phyloP scores from a whole-genome alignment of 2,888 invertebrate genomes.

The Agriopis leucophaearia region DNA sequence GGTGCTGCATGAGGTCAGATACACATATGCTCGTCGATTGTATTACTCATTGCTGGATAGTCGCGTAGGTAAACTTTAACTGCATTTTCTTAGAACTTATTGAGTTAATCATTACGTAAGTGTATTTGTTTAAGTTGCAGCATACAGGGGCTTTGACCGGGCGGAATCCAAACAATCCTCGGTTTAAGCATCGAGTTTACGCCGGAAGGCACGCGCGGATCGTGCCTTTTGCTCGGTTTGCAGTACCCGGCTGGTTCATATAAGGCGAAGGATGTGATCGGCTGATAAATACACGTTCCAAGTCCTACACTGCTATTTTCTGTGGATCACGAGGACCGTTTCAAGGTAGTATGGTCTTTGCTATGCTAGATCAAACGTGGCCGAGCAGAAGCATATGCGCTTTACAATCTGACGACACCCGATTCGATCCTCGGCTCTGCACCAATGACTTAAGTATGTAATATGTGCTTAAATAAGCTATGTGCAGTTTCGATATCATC shows the following conservation, averaged over 20 bases:
- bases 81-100: conserved; percentile 9
- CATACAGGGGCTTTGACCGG: conserved; percentile 29
- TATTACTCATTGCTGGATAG: neutral
- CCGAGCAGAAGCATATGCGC: no score
- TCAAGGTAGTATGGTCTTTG: conserved; percentile 9
- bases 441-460: no score
- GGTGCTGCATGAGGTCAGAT: neutral
- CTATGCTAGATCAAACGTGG: neutral
- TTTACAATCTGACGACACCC: no score
- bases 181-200: conserved; percentile 54
- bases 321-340: neutral
- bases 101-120: conserved; percentile 20
- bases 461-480: no score
- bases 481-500: no score
- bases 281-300: conserved; percentile 13
- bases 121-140: conserved; percentile 21
- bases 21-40: neutral
- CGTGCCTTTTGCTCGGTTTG: conserved; percentile 54
- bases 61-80: neutral
- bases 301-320: neutral
- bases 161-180: conserved; percentile 65
- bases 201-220: conserved; percentile 75
- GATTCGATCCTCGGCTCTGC: no score
- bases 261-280: conserved; percentile 32
- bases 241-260: conserved; percentile 19